Percentiles rank a stretch among this genome's conserved stretches.
Evolutionary conservation across 2,888 invertebrate species (phyloP).

Genomic region (Gryllus longicercus): DNA sequence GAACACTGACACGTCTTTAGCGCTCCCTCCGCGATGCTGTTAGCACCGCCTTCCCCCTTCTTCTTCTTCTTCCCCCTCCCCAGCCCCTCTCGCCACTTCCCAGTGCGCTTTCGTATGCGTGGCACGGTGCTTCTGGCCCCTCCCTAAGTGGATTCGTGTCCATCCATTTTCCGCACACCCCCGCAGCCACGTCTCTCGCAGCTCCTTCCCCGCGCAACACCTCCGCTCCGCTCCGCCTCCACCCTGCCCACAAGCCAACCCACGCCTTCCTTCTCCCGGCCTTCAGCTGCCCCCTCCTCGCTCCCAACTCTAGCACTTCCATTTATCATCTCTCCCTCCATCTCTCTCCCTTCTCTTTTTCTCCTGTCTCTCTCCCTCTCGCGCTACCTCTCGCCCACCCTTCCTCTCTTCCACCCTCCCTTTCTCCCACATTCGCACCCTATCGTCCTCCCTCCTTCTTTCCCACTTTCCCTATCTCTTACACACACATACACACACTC

Average conservation of each 20-base stretch:
- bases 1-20: too few species aligned
- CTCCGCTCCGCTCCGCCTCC: background rate
- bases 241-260: background rate
- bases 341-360: background rate
- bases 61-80: background rate
- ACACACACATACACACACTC: too few species aligned
- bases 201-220: background rate
- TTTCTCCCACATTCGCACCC: too few species aligned
- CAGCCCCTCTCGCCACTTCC: background rate
- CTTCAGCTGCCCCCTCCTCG: background rate
- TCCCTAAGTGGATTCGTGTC: background rate
- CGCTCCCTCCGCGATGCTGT: too few species aligned
- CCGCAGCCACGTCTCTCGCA: background rate
- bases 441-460: too few species aligned
- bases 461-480: too few species aligned
- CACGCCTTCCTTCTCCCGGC: background rate
- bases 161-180: constrained; percentile 6
- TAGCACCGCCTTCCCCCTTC: background rate
- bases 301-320: background rate
- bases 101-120: background rate
- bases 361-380: background rate
- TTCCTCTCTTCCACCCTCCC: too few species aligned
- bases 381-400: too few species aligned
- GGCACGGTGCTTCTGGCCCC: background rate
- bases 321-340: background rate